Percentiles rank a stretch among this genome's conserved stretches.
These are phyloP conservation scores for Polia nebulosa DNA, from an alignment of 2,888 invertebrate species.

Conservation along the genomic window DNA sequence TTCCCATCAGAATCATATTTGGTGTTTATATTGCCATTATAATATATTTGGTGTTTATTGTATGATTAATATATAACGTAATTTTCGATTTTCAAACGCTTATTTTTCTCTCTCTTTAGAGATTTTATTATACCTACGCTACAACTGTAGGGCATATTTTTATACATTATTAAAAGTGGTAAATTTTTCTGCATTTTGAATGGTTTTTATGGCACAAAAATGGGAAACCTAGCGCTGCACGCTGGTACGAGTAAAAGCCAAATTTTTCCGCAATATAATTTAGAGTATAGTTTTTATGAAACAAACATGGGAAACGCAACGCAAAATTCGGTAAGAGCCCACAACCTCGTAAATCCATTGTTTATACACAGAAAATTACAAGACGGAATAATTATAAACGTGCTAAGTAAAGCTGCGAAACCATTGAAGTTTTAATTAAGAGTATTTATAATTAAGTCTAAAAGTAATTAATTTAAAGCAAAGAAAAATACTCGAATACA, in stretches of 20 bases:
- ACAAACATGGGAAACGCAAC: background rate
- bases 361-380: constrained; percentile 45
- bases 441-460: constrained; percentile 51
- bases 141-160: no score
- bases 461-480: constrained; percentile 54
- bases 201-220: no score
- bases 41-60: no score
- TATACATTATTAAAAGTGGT: no score
- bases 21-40: no score
- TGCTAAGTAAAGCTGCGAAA: constrained; percentile 21
- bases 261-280: background rate
- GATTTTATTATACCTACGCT: no score
- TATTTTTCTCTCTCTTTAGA: no score
- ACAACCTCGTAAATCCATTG: background rate
- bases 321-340: background rate
- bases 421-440: constrained; percentile 62
- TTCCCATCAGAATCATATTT: no score
- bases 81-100: no score
- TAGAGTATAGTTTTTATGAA: background rate
- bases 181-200: no score
- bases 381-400: constrained; percentile 39
- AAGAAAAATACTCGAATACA: constrained; percentile 49
- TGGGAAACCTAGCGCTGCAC: no score
- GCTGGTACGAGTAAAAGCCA: background rate
- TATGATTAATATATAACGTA: no score